Conservation (phyloP, 2,888 invertebrate genomes). For the Leptinotarsa haldemani region DNA sequence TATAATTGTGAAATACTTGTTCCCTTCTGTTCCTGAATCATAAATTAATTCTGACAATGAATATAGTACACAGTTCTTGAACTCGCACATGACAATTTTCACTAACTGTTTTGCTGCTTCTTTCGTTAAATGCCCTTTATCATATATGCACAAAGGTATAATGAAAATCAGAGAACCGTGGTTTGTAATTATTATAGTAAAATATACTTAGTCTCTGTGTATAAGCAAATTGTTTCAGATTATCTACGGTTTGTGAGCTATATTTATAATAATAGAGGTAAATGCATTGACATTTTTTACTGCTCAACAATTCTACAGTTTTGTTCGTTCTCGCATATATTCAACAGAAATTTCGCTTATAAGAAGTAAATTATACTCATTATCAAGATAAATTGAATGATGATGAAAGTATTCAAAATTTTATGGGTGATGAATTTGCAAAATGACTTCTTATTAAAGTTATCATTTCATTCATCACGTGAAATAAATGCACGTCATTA, state of each 20-base stretch:
- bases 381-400: conserved; percentile 38
- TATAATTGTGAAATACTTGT: conserved; percentile 24
- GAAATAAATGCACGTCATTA: conserved; percentile 26
- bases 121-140: conserved; percentile 36
- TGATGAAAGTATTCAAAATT: conserved; percentile 35
- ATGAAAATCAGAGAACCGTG: conserved; percentile 39
- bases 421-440: conserved; percentile 37
- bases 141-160: conserved; percentile 41
- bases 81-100: conserved; percentile 31
- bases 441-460: conserved; percentile 36
- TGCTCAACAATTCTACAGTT: not conserved
- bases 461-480: conserved; percentile 40
- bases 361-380: conserved; percentile 35
- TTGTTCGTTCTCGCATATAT: conserved; percentile 9
- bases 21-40: conserved; percentile 20
- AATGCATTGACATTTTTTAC: conserved; percentile 19
- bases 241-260: conserved; percentile 25
- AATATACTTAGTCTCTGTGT: conserved; percentile 15
- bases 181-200: conserved; percentile 32
- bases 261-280: conserved; percentile 17
- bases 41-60: conserved; percentile 21
- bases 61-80: conserved; percentile 15
- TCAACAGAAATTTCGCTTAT: conserved; percentile 28
- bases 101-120: conserved; percentile 41
- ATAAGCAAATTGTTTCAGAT: conserved; percentile 32